Conservation (phyloP, 2,888 invertebrate genomes). For the Panzeria rudis region DNA sequence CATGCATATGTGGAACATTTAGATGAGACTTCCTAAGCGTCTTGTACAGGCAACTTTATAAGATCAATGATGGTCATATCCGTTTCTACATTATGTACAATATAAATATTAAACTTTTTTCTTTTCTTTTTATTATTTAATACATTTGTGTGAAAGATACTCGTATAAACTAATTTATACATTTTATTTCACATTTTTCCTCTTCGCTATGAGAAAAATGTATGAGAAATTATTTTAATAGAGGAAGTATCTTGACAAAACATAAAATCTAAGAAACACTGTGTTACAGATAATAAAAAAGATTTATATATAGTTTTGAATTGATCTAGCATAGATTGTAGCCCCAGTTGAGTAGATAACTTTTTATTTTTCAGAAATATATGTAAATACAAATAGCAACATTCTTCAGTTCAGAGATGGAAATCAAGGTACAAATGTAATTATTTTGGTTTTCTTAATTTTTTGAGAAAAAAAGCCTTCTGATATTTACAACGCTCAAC, state of each 20-base stretch:
- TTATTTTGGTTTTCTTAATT: background rate
- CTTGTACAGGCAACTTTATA: conserved; percentile 24
- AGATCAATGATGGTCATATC: conserved; percentile 66
- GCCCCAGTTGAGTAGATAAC: too few relatives aligned
- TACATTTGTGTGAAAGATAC: conserved; percentile 41
- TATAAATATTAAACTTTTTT: conserved; percentile 40
- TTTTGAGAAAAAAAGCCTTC: too few relatives aligned
- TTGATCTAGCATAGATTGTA: background rate
- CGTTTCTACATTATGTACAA: conserved; percentile 18
- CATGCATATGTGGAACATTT: background rate
- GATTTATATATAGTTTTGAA: background rate
- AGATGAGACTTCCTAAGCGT: conserved; percentile 13
- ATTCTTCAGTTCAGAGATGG: too few relatives aligned
- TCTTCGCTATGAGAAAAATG: conserved; percentile 24
- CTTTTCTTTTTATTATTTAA: background rate
- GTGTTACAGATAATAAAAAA: background rate
- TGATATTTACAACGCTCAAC: background rate
- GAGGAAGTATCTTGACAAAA: conserved; percentile 46
- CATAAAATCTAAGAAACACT: background rate
- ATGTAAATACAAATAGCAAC: too few relatives aligned
- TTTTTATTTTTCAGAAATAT: too few relatives aligned
- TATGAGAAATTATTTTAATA: conserved; percentile 34
- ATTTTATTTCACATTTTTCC: background rate
- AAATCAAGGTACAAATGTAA: too few relatives aligned
- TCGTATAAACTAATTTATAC: conserved; percentile 29